Evolutionary conservation across 2,113 vertebrate genomes (phyloP), one percentile per base, ranked within the genome.

Genomic region (Mormoops blainvillei): DNA sequence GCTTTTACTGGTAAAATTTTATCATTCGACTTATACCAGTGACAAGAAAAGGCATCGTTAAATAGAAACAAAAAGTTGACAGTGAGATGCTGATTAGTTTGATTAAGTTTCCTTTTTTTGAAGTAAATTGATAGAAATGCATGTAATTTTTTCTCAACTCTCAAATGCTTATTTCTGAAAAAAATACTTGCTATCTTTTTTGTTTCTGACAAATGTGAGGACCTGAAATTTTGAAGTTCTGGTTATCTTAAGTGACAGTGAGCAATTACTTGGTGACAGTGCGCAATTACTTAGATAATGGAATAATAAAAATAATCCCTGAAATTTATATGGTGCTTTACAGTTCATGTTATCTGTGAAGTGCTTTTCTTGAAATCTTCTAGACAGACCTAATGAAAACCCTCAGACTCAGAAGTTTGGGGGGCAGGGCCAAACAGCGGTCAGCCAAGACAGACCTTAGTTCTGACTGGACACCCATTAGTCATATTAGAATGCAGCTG

Each of bases 1-100:
- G 73, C 88, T 86, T 89, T 45, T 68, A 68, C 95, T 97, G 15
- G 2, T 96, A 90, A 85, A 97, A 96, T 76, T 95, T 93, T 88
- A 96, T 74, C 92, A 96, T 92, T 96, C 94, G 97, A 63, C 92
- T 94, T 58, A 38, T 19, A 94, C 91, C 67, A 4, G 22, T 36
- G 71, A 85, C 74, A 16, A 86, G 80, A 94, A 96, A 96, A 95
- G 19, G 15, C 2, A 13, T 91, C 78, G n/a, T 96, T 97, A 97
- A 81, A 71, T 43, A 61, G 48, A 91, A 94, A 63, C 45, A 70
- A 76, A 73, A 50, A 50, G 48, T 78, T 88, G 48, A 61, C 31
- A 15, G 20, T 36, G n/a, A 77, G 56, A 77, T 97, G 89, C 74
- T 58, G 94, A 45, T 95, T 98, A 94, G 83, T 91, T 98, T 94